Evolutionary conservation across 2,888 invertebrate species (phyloP).

Genomic region (Tetragnatha montana): DNA sequence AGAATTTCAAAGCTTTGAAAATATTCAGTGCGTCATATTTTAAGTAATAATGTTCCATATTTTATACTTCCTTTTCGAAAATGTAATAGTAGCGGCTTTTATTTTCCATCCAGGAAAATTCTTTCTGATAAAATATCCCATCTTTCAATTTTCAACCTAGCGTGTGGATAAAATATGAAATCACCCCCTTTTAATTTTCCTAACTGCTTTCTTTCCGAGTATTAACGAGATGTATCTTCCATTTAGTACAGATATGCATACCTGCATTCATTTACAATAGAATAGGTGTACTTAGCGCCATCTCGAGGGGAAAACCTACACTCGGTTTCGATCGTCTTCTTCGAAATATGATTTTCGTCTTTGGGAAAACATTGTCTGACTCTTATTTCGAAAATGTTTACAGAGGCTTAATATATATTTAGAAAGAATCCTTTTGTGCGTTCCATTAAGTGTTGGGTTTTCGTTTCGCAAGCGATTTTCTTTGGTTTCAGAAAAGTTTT

Average conservation of each 20-base stretch:
- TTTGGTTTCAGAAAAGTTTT: slow-evolving; percentile 14
- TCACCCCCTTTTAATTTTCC: slow-evolving; percentile 32
- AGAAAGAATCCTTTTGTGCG: slow-evolving; percentile 28
- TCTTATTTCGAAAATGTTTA: slow-evolving; percentile 59
- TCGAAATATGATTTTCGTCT: slow-evolving; percentile 47
- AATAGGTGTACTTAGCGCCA: slow-evolving; percentile 26
- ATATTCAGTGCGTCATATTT: too few species aligned
- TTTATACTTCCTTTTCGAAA: background rate
- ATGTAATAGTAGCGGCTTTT: background rate
- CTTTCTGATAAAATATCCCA: background rate
- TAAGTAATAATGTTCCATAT: background rate
- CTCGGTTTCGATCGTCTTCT: slow-evolving; percentile 59
- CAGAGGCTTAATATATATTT: slow-evolving; percentile 40
- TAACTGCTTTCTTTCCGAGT: slow-evolving; percentile 25
- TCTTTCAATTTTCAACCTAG: background rate
- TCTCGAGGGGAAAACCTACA: slow-evolving; percentile 1
- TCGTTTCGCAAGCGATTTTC: background rate
- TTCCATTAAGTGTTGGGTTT: slow-evolving; percentile 14
- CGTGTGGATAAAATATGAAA: slow-evolving; percentile 26
- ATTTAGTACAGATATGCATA: slow-evolving; percentile 50
- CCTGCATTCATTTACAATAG: slow-evolving; percentile 33
- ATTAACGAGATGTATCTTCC: slow-evolving; percentile 3
- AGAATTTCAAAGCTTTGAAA: too few species aligned
- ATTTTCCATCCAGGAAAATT: background rate
- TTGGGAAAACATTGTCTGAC: slow-evolving; percentile 50